A percentile compares a stretch with the other conserved stretches of the same genome.
Conservation (phyloP, 2,888 invertebrate species). For the Camptogramma bilineatum region DNA sequence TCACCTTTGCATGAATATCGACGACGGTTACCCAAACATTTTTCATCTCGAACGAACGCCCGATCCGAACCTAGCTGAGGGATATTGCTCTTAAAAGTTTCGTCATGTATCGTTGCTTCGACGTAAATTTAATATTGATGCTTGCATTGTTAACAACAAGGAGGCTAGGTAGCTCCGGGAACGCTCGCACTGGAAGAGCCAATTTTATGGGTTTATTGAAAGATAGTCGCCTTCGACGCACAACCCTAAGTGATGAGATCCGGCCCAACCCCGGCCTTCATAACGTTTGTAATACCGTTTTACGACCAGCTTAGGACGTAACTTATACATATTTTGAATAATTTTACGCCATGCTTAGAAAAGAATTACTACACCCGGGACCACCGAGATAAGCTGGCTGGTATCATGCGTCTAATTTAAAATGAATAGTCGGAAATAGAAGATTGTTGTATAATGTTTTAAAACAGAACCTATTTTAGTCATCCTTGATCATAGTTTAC, state of each 20-base stretch:
- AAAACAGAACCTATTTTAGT: neutral
- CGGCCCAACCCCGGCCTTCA: constrained; percentile 75
- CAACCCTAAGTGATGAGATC: constrained; percentile 80
- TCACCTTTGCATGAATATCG: constrained; percentile 59
- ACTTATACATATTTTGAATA: constrained; percentile 83
- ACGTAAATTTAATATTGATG: constrained; percentile 74
- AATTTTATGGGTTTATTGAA: constrained; percentile 79
- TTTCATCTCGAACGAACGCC: constrained; percentile 66
- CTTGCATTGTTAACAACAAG: constrained; percentile 69
- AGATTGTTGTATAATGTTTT: neutral
- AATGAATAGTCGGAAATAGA: constrained; percentile 6
- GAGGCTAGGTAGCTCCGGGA: constrained; percentile 47
- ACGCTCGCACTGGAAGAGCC: constrained; percentile 61
- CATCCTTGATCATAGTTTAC: neutral
- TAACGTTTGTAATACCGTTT: constrained; percentile 82
- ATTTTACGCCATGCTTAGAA: constrained; percentile 75
- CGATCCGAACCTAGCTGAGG: constrained; percentile 55
- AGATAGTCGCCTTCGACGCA: constrained; percentile 71
- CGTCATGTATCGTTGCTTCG: constrained; percentile 71
- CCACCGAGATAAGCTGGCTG: constrained; percentile 60
- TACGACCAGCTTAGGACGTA: constrained; percentile 80
- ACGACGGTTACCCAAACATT: constrained; percentile 68
- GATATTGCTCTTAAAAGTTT: constrained; percentile 75
- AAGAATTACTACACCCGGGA: constrained; percentile 69
- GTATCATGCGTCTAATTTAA: constrained; percentile 12